Evolutionary conservation across 1,140 invertebrate species (phyloP).

Genomic region (Diorhabda carinulata): DNA sequence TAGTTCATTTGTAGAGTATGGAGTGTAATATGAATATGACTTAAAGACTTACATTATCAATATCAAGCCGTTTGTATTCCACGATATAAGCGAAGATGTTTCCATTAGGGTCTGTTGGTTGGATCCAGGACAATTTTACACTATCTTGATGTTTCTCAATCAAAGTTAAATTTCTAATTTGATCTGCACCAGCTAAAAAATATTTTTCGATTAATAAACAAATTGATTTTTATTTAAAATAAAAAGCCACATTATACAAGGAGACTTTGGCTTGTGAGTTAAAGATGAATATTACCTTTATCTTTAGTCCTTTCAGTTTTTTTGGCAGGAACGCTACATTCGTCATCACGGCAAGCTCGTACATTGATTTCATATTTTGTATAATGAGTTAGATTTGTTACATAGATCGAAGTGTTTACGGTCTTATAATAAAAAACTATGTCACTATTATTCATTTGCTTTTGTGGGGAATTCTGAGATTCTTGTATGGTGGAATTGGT

Average conservation of each 20-base stretch:
- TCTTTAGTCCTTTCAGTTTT: constrained; percentile 33
- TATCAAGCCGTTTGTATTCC: constrained; percentile 63
- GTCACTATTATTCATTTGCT: not conserved
- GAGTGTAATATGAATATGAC: not conserved
- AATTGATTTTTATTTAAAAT: too few species aligned
- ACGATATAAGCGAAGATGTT: constrained; percentile 79
- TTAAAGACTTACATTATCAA: constrained; percentile 53
- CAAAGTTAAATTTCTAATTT: constrained; percentile 52
- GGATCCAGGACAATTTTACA: constrained; percentile 68
- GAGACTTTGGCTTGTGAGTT: not conserved
- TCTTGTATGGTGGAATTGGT: not conserved
- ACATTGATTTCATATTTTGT: constrained; percentile 67
- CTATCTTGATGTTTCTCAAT: constrained; percentile 46
- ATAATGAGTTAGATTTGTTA: constrained; percentile 67
- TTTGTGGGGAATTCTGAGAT: not conserved
- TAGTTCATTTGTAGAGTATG: too few species aligned
- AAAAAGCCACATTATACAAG: too few species aligned
- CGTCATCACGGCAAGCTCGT: constrained; percentile 61
- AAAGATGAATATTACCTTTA: constrained; percentile 30
- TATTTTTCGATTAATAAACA: not conserved
- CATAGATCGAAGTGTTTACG: not conserved
- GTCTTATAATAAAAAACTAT: not conserved
- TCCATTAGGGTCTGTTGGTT: constrained; percentile 80
- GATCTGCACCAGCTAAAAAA: constrained; percentile 56
- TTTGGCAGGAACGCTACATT: constrained; percentile 49